These are phyloP conservation scores for Phalacrocorax brasilianus DNA, from an alignment of 2,113 vertebrate species.

Conservation along the genomic window DNA sequence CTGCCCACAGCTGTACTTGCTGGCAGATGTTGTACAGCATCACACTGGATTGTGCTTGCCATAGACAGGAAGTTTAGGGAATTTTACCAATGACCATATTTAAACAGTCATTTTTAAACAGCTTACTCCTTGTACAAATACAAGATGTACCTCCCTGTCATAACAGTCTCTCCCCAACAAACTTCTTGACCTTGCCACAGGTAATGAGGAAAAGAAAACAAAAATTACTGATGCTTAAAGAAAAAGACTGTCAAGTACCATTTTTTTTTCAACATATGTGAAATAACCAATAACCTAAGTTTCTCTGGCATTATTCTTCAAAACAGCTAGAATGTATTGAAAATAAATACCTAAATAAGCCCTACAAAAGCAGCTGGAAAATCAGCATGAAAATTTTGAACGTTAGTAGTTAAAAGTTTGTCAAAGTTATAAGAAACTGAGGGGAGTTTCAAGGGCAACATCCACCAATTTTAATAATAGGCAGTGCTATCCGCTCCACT, in stretches of 20 bases:
- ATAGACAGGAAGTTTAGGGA: background rate
- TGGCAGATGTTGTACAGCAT: background rate
- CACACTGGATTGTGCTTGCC: background rate
- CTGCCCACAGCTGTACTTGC: background rate
- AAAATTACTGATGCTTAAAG: background rate
- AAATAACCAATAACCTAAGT: background rate
- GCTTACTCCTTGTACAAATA: background rate
- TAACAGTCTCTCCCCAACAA: background rate
- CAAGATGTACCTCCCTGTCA: background rate
- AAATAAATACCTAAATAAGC: background rate
- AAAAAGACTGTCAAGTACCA: background rate
- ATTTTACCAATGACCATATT: background rate
- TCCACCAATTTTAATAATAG: background rate
- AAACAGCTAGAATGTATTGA: background rate
- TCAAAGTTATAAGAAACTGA: background rate
- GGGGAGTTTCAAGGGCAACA: constrained; percentile 14
- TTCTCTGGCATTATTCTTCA: background rate
- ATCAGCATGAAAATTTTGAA: background rate
- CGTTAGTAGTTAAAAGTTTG: background rate
- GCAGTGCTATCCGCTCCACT: background rate
- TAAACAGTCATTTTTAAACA: background rate
- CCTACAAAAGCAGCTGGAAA: background rate
- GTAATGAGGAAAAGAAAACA: background rate
- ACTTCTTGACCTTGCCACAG: background rate
- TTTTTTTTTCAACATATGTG: background rate